Evolutionary conservation across 2,888 invertebrate species (phyloP), one percentile per base, ranked within the genome.

Genomic region (Zootermopsis nevadensis): DNA sequence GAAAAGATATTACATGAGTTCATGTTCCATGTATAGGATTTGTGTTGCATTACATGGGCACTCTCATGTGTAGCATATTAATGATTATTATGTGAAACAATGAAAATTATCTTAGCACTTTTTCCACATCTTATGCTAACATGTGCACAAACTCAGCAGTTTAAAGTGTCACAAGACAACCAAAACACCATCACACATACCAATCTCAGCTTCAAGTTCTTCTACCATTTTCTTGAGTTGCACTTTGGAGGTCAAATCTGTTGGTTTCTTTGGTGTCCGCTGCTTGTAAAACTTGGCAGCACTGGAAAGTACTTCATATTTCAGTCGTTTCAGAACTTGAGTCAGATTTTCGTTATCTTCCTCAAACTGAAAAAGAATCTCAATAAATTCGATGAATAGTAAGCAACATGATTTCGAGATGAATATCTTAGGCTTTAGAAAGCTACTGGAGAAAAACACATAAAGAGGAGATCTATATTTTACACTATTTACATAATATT

Each of bases 141-240:
- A 33, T 19, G n/a, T 27, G n/a, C 27, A 60, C n/a, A 60, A 60
- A n/a, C 12, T 8, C n/a, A 60, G n/a, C 12, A 27, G 0, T 60
- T 27, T 7, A 60, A 6, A n/a, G 6, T 60, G 48, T 60, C 27
- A 55, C 8, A 27, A 24, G 22, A 27, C 15, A 19, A 55, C 55
- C 19, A 77, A 31, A 27, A 31, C 53, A 30, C 10, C 6, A 53
- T 27, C 83, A 86, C 88, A 2, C 55, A 55, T 89, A 93, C 94
- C 94, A 86, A 97, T 94, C 91, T 98, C 97, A 87, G 93, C 95
- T 89, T 97, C 97, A 86, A 97, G 91, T 86, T 98, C 97, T 84
- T 95, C 94, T 2, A 97, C 94, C 94, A 96, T 95, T 87, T 93
- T 95, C 87, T 94, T 96, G 87, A 97, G 90, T 89, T 94, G 94